Conservation (phyloP, 53 echinoderm and acorn worm genomes). For the Echinarachnius parma region DNA sequence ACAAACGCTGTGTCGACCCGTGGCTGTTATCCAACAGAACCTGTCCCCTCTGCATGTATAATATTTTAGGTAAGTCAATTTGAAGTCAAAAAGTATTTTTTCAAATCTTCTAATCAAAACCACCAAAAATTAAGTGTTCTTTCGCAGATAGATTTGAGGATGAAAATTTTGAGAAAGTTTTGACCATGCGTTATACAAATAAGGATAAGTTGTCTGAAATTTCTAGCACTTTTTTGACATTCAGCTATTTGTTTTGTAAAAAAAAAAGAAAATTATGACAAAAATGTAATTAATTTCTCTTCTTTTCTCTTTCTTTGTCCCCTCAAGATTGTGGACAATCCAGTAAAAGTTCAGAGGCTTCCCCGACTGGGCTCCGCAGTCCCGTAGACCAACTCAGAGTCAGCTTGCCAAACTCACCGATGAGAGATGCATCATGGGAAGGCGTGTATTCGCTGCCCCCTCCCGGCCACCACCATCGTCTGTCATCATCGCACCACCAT, state of each 20-base stretch:
- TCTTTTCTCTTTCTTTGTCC: too few species aligned
- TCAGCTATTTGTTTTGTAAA: too few species aligned
- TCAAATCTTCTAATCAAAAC: too few species aligned
- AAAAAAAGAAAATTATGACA: too few species aligned
- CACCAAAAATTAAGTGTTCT: too few species aligned
- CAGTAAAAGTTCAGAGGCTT: conserved; percentile 26
- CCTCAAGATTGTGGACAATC: conserved; percentile 50
- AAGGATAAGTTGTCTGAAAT: too few species aligned
- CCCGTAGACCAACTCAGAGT: conserved; percentile 52
- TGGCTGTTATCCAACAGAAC: conserved; percentile 90
- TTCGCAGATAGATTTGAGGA: too few species aligned
- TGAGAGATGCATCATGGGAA: conserved; percentile 37
- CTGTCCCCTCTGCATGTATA: conserved; percentile 93
- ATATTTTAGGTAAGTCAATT: conserved; percentile 93
- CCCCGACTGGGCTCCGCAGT: conserved; percentile 32
- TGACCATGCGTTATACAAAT: too few species aligned
- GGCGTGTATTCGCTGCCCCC: conserved; percentile 46
- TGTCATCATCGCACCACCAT: conserved; percentile 27
- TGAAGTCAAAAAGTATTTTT: too few species aligned
- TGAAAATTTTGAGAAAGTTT: too few species aligned
- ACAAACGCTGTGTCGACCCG: conserved; percentile 86
- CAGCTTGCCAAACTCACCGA: conserved; percentile 55
- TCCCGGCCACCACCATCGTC: conserved; percentile 47
- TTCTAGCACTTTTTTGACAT: too few species aligned
- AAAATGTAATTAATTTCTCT: too few species aligned